These are phyloP conservation scores for Pelmatolapia mariae DNA, from an alignment of 2,113 vertebrate species.

Conservation along the genomic window DNA sequence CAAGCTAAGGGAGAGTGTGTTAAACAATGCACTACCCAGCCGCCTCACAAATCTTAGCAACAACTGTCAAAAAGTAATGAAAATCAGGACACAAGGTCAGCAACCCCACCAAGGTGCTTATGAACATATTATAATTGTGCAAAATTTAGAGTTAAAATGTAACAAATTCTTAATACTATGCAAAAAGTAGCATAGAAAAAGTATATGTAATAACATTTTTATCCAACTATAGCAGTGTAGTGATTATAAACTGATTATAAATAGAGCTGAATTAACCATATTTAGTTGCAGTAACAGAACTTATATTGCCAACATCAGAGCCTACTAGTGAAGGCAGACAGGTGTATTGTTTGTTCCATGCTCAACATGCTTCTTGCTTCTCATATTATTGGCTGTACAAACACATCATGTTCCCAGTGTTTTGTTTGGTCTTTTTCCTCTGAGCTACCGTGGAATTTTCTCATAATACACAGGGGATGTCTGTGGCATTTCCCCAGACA, in stretches of 20 bases:
- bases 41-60: not conserved
- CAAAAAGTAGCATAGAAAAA: not conserved
- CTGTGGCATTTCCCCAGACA: constrained; percentile 38
- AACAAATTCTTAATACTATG: not conserved
- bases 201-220: not conserved
- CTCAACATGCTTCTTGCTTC: not conserved
- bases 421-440: constrained; percentile 1
- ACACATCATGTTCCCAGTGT: not conserved
- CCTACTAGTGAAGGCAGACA: not conserved
- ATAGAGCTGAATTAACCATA: not conserved
- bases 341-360: not conserved
- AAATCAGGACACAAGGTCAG: not conserved
- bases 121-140: not conserved
- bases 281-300: not conserved
- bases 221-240: not conserved
- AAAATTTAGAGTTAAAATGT: not conserved
- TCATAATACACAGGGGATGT: constrained; percentile 23
- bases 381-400: constrained; percentile 15
- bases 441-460: constrained; percentile 22
- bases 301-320: not conserved
- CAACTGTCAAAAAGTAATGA: not conserved
- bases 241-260: not conserved
- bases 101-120: not conserved
- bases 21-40: not conserved
- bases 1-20: not conserved